These are phyloP conservation scores for Anagrus nilaparvatae DNA, from an alignment of 1,140 invertebrate species.

Conservation along the genomic window DNA sequence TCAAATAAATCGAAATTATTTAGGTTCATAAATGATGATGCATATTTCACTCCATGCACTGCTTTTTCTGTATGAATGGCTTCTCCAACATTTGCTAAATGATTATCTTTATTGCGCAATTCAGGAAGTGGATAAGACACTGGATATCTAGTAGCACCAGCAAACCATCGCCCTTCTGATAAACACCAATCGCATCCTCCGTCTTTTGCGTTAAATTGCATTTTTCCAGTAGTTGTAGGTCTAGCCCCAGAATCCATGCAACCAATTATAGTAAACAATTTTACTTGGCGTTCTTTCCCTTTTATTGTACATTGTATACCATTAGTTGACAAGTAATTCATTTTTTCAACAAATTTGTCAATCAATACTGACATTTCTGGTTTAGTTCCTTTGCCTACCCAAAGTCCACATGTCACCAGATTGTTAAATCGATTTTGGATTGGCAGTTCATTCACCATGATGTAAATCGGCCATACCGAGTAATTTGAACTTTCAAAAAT, in stretches of 20 bases:
- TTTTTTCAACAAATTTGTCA: background rate
- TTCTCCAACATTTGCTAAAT: constrained; percentile 6
- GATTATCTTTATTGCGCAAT: too few species aligned
- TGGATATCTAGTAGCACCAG: too few species aligned
- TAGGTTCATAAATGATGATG: constrained; percentile 10
- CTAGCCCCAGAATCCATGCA: constrained; percentile 7
- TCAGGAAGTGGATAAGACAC: too few species aligned
- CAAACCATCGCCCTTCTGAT: constrained; percentile 5
- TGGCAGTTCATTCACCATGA: constrained; percentile 14
- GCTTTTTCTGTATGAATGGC: constrained; percentile 4
- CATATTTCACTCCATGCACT: constrained; percentile 13
- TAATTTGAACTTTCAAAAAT: constrained; percentile 7
- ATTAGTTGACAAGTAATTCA: background rate
- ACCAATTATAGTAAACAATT: constrained; percentile 6
- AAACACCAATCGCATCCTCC: constrained; percentile 10
- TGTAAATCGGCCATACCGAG: constrained; percentile 7
- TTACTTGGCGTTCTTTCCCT: background rate
- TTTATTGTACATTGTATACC: constrained; percentile 1
- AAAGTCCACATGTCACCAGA: constrained; percentile 2
- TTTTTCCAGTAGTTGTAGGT: constrained; percentile 2
- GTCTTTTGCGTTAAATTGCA: constrained; percentile 14
- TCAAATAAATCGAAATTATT: constrained; percentile 12
- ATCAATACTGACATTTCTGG: constrained; percentile 6
- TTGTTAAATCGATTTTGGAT: constrained; percentile 4
- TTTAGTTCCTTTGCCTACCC: constrained; percentile 9